Conservation (phyloP, 2,888 invertebrate genomes). For the Lypha dubia region DNA sequence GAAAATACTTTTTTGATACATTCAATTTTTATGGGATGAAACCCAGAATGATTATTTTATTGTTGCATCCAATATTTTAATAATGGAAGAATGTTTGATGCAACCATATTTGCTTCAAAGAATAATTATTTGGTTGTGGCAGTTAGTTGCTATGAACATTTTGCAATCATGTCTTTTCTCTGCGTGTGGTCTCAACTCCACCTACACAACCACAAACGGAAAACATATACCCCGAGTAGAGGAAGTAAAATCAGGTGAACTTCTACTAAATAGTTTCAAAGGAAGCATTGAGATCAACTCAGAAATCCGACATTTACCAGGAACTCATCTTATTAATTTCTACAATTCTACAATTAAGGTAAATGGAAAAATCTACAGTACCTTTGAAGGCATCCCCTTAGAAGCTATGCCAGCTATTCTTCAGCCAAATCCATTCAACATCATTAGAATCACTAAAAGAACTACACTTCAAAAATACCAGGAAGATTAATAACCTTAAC, state of each 20-base stretch:
- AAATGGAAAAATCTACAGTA: not conserved
- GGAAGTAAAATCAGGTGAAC: slow-evolving; percentile 15
- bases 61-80: no score
- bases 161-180: no score
- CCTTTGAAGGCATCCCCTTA: slow-evolving; percentile 8
- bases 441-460: slow-evolving; percentile 13
- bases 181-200: no score
- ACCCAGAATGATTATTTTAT: no score
- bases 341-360: not conserved
- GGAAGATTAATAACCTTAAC: not conserved
- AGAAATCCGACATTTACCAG: not conserved
- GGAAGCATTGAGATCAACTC: slow-evolving; percentile 6
- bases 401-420: slow-evolving; percentile 11
- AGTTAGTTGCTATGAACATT: no score
- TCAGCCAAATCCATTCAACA: not conserved
- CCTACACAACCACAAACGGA: slow-evolving; percentile 40
- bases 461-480: slow-evolving; percentile 27
- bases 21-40: no score
- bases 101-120: no score
- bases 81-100: no score
- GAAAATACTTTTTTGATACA: no score
- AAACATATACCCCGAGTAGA: slow-evolving; percentile 37
- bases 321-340: slow-evolving; percentile 31
- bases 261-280: slow-evolving; percentile 34
- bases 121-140: no score